Evolutionary conservation across 2,888 invertebrate species (phyloP).

Genomic region (Mystacides longicornis): DNA sequence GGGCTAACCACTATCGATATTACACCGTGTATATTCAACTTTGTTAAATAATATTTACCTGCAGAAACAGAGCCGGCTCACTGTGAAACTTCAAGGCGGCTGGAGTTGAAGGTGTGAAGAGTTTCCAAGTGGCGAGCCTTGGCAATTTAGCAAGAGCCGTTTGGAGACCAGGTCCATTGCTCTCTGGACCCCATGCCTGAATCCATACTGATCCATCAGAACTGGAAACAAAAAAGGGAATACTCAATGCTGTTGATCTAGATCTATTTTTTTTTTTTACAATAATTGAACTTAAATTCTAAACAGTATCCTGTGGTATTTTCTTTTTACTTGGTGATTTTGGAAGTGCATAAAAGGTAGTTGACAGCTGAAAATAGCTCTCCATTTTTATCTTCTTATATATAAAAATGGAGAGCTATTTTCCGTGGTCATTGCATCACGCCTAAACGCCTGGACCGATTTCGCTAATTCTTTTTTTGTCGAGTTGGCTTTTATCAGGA

Average conservation of each 20-base stretch:
- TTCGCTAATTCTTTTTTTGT: too few relatives aligned
- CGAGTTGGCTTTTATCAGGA: too few relatives aligned
- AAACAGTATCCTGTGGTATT: too few relatives aligned
- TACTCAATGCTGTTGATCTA: too few relatives aligned
- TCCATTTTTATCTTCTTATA: too few relatives aligned
- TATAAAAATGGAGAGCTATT: too few relatives aligned
- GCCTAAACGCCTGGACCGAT: too few relatives aligned
- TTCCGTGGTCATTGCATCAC: too few relatives aligned
- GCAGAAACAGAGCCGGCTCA: conserved; percentile 61
- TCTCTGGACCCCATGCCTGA: conserved; percentile 21
- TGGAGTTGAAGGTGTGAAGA: conserved; percentile 38
- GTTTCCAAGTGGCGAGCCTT: conserved; percentile 27
- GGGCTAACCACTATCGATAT: too few relatives aligned
- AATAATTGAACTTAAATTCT: background rate
- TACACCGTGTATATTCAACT: too few relatives aligned
- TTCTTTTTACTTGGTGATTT: background rate
- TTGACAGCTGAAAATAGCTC: background rate
- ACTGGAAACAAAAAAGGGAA: conserved; percentile 20
- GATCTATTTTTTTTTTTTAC: too few relatives aligned
- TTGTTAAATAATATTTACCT: too few relatives aligned
- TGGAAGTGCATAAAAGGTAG: background rate
- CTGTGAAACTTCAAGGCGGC: conserved; percentile 63
- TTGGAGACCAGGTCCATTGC: conserved; percentile 35
- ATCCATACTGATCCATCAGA: conserved; percentile 40
- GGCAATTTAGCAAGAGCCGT: conserved; percentile 38